Evolutionary conservation across 2,797 vertebrate species (phyloP).

Genomic region (Oceanodroma leucorhoa): DNA sequence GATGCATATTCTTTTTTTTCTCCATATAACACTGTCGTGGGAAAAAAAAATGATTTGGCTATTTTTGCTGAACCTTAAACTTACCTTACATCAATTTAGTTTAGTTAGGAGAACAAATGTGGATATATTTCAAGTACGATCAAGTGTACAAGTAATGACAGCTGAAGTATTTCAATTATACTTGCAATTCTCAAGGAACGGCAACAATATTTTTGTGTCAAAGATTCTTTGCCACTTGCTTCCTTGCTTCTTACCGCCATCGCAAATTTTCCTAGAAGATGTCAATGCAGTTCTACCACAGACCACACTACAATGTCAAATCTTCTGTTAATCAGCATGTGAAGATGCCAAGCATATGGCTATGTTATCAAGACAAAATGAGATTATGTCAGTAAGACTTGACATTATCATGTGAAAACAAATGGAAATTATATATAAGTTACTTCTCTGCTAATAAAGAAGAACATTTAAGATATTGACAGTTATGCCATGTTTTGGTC

Average conservation of each 20-base stretch:
- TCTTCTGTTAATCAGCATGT: background rate
- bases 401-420: constrained; percentile 25
- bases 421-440: constrained; percentile 1
- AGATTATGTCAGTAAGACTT: background rate
- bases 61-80: background rate
- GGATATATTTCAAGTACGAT: background rate
- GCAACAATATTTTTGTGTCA: background rate
- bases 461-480: background rate
- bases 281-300: constrained; percentile 37
- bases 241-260: background rate
- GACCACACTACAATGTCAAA: constrained; percentile 19
- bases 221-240: background rate
- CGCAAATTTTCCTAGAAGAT: constrained; percentile 52
- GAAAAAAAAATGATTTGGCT: background rate
- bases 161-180: background rate
- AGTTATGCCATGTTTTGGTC: background rate
- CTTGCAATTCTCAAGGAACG: background rate
- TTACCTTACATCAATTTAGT: background rate
- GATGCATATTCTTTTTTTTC: background rate
- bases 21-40: background rate
- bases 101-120: background rate
- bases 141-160: background rate
- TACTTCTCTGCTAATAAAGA: background rate
- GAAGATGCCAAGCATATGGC: background rate
- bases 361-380: background rate